Conservation (phyloP, 2,113 vertebrate genomes). For the Tragulus kanchil region DNA sequence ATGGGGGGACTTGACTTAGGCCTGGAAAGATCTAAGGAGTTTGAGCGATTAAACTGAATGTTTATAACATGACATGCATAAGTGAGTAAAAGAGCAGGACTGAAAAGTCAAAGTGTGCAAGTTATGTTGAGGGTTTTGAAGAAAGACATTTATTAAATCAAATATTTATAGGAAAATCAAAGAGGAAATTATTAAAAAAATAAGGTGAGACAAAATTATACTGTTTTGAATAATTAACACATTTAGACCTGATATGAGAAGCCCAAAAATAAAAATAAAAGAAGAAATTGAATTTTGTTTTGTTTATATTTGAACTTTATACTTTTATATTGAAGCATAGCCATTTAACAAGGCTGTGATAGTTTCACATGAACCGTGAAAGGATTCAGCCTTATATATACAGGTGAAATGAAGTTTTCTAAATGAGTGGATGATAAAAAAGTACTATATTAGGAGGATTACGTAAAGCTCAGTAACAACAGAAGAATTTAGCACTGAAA, state of each 20-base stretch:
- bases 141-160: neutral
- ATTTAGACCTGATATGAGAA: neutral
- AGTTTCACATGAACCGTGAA: neutral
- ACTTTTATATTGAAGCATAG: neutral
- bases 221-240: neutral
- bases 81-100: neutral
- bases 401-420: neutral
- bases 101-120: neutral
- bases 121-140: neutral
- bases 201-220: fast-evolving
- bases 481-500: neutral
- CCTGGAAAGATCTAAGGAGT: neutral
- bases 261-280: fast-evolving
- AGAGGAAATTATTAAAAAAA: neutral
- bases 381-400: neutral
- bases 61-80: neutral
- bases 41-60: neutral
- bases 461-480: neutral
- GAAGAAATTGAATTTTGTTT: neutral
- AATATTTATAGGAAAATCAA: neutral
- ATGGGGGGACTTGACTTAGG: neutral
- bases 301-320: neutral
- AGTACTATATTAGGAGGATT: neutral
- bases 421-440: neutral
- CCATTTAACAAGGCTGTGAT: neutral